Evolutionary conservation across 2,113 vertebrate species (phyloP).

Genomic region (Ammodytes dubius): DNA sequence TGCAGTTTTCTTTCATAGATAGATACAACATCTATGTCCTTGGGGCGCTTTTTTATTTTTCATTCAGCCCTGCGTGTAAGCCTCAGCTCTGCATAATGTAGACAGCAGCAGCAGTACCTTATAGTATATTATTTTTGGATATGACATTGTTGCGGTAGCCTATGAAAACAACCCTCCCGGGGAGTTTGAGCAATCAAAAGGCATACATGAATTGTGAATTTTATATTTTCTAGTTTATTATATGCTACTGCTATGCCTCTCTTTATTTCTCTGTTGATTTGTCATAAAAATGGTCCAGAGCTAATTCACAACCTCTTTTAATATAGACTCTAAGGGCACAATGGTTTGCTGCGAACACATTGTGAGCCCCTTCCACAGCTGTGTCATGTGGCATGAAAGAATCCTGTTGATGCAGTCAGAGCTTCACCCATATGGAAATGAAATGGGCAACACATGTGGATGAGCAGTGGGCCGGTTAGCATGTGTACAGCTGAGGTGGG

Average conservation of each 20-base stretch:
- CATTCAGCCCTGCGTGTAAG: slow-evolving; percentile 35
- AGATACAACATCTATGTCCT: slow-evolving; percentile 35
- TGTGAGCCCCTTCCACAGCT: slow-evolving; percentile 9
- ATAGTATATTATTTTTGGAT: slow-evolving; percentile 24
- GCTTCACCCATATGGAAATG: slow-evolving; percentile 19
- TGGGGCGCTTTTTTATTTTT: background rate
- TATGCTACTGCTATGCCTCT: background rate
- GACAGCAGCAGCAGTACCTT: slow-evolving; percentile 28
- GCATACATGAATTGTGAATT: background rate
- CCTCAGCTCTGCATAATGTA: slow-evolving; percentile 26
- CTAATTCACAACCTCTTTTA: background rate
- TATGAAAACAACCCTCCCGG: slow-evolving; percentile 6
- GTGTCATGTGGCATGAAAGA: background rate
- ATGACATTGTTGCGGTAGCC: slow-evolving; percentile 35
- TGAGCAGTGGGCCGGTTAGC: slow-evolving; percentile 4
- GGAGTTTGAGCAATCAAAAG: slow-evolving; percentile 8
- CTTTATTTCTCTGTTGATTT: slow-evolving; percentile 8
- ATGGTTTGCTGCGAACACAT: slow-evolving; percentile 8
- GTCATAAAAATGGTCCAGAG: slow-evolving; percentile 35
- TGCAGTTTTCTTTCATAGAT: slow-evolving; percentile 53
- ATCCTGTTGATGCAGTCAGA: background rate
- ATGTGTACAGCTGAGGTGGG: background rate
- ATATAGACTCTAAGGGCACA: background rate
- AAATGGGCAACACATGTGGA: slow-evolving; percentile 6
- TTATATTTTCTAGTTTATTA: slow-evolving; percentile 29